These are phyloP conservation scores for Oceanodroma tethys DNA, from an alignment of 2,113 vertebrate species.

Conservation along the genomic window DNA sequence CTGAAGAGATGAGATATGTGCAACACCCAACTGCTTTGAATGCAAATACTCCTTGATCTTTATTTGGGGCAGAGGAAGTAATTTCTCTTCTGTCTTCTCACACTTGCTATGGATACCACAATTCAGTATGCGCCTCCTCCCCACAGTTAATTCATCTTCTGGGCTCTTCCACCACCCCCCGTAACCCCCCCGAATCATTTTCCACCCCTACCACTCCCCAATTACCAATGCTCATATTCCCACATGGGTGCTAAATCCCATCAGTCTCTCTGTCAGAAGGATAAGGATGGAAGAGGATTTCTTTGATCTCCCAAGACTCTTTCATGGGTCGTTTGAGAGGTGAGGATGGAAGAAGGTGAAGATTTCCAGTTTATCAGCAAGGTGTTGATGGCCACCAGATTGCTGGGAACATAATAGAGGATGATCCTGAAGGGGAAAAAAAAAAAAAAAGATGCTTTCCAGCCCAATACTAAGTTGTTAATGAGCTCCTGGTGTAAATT, in stretches of 20 bases:
- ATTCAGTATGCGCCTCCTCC: not conserved
- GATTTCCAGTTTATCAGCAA: constrained; percentile 66
- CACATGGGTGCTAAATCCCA: constrained; percentile 68
- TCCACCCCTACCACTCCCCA: constrained; percentile 14
- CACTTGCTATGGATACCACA: not conserved
- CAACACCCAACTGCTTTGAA: not conserved
- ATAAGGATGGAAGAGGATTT: not conserved
- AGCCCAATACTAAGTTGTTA: constrained; percentile 37
- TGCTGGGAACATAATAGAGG: constrained; percentile 35
- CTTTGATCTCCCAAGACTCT: constrained; percentile 71
- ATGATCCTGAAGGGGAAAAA: not conserved
- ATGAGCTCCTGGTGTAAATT: constrained; percentile 22
- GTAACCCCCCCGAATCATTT: not conserved
- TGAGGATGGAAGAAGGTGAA: constrained; percentile 56
- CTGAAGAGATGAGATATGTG: not conserved
- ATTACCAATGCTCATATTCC: constrained; percentile 51
- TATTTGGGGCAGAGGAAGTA: constrained; percentile 37
- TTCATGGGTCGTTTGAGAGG: constrained; percentile 66
- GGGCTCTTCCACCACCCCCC: not conserved
- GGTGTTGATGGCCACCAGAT: constrained; percentile 52
- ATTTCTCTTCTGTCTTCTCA: constrained; percentile 30
- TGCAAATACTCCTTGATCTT: constrained; percentile 35
- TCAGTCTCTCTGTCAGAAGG: constrained; percentile 27
- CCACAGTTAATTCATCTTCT: not conserved
- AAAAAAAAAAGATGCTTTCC: not conserved